Base-by-base conservation (phyloP, 2,888 invertebrate genomes). In the Hypomecis atomaria region DNA sequence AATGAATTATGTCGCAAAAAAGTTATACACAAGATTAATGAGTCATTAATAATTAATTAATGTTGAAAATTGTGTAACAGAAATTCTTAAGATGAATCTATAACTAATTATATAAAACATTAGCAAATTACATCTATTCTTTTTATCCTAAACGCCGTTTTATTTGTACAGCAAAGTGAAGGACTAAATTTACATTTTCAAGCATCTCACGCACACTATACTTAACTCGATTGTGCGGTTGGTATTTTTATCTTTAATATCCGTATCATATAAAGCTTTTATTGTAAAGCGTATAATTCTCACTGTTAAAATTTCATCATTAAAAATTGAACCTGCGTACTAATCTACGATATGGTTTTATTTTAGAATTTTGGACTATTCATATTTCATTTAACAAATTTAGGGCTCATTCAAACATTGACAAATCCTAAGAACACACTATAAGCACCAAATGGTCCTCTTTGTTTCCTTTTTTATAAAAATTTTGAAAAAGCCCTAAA, bases 341-440 rank as follows among this genome's bases (percentile, higher is more conserved):
- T 76, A 78, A 79, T 79, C 85, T 85, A 87, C 82, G 86, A 87
- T 87, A 87, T 87, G 86, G 82, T 78, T 81, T 78, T 74, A 78
- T 77, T 81, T 83, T 78, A 82, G 78, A 79, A 79, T 81, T 63
- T 78, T 72, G 62, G 72, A 67, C 74, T 76, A 67, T 66, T 50
- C 10, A 37, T 23, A 23, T 33, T 54, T 66, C 61, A 68, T 55
- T 66, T 61, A 62, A 50, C 45, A 56, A 65, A 72, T 72, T 72
- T 68, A 71, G 72, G 72, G 72, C 74, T 78, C 69, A 69, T 78
- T 78, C 76, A 78, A 78, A 77, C 71, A 71, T 74, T 61, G 65
- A 71, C 72, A 65, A 72, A 68, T 71, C 65, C 68, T 72, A 68
- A 72, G 71, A 72, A 72, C 72, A 72, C 72, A 71, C 72, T 71